Base-by-base conservation (phyloP, 1,140 invertebrate species). In the Helicoverpa armigera region DNA sequence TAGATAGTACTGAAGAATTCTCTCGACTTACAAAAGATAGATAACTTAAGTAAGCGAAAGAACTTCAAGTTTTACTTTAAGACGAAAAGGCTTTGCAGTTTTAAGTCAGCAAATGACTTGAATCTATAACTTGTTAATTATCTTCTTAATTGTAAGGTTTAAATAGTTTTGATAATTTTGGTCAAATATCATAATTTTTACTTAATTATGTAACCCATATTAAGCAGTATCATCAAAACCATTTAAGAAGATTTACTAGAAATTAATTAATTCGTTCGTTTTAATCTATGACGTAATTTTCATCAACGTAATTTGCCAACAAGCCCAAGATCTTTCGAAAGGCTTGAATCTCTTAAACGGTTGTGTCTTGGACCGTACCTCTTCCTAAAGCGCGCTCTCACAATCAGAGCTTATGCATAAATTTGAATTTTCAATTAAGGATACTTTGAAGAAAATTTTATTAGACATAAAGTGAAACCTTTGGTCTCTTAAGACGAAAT, bases 381-480 rank as follows among this genome's bases (percentile, higher is more conserved):
- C 80, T 82, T 83, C 69, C 82, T 84, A 61, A 79, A 85, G 60
- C 70, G 16, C 67, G 88, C 85, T 86, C 85, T 88, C 89, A 94
- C 91, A 94, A 94, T 94, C 93, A 93, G 91, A 93, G 90, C 92
- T 94, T 94, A 94, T 94, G 93, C 92, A 94, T 94, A 94, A 94
- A 94, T 94, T 94, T 94, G 89, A 94, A 94, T 94, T 94, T 94
- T 94, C 92, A 94, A 94, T 94, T 94, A 94, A 92, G 90, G 90
- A 92, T 91, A 94, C 93, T 93, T 93, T 93, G 91, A 92, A 94
- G 93, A 92, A 94, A 94, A 94, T 93, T 94, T 94, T 94, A 94
- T 94, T 94, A 93, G 91, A 93, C 89, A 91, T 93, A 92, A 94
- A 94, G 92, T 89, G 91, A 91, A 94, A 94, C 93, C 91, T 94